Evolutionary conservation across 2,113 vertebrate genomes (phyloP), one percentile per base, ranked within the genome.

Genomic region (Theropithecus gelada): DNA sequence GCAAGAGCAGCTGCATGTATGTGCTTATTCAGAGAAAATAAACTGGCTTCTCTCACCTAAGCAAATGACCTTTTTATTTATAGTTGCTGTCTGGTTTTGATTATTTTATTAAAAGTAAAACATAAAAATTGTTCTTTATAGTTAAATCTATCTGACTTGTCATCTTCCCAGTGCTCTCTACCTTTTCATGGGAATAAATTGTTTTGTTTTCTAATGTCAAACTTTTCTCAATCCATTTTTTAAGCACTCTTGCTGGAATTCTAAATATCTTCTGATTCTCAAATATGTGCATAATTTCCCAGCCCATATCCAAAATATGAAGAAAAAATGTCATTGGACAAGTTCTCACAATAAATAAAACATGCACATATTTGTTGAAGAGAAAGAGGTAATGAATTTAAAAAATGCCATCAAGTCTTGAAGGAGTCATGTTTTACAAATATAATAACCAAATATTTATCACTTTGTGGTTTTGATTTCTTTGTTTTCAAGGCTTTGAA

Each of bases 231-330:
- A 73, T 4, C 11, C 40, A 82, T 85, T 81, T 61, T 88, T 80
- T 66, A 0, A 91, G 38, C 57, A 90, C 30, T 70, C 25, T 86
- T 93, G 23, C 4, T 83, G 23, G 48, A 88, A 96, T 97, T 94
- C 55, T 93, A 96, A 95, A 85, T 81, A 91, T 57, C 40, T 82
- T 30, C 12, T 85, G 30, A 43, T 93, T 96, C 32, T 89, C 35
- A 94, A 97, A 94, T 94, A 96, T 85, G 52, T 97, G n/a, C 52
- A 91, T 97, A 96, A 95, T 93, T 96, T 10, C 5, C 35, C 35
- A 78, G 23, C 16, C 40, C 13, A 57, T 75, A 86, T 75, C n/a
- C 30, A 96, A 88, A 93, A 79, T 70, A 93, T 80, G 57, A 95
- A 96, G n/a, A 45, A 90, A 97, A 97, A 93, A 96, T 91, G 16